These are phyloP conservation scores for Gasterosteus nipponicus DNA, from an alignment of 2,113 vertebrate genomes.

Conservation along the genomic window DNA sequence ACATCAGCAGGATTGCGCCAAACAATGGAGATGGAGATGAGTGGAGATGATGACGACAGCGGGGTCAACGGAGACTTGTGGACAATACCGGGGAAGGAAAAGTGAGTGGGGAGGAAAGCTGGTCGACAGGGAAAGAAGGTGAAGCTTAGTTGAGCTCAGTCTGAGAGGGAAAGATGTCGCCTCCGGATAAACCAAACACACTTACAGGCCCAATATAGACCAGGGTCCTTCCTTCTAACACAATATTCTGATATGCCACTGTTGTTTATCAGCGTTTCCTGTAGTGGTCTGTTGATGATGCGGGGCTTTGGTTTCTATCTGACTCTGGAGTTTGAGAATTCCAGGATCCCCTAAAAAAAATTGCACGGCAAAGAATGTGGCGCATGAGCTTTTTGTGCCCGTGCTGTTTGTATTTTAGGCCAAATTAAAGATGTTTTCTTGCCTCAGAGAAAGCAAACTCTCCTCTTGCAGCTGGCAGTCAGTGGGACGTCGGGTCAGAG, in stretches of 20 bases:
- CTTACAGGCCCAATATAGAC: constrained; percentile 37
- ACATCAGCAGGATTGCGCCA: constrained; percentile 45
- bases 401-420: background rate
- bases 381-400: background rate
- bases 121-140: constrained; percentile 13
- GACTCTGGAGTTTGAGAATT: background rate
- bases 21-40: constrained; percentile 64
- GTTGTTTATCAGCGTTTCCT: constrained; percentile 44
- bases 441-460: background rate
- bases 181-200: constrained; percentile 51
- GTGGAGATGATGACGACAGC: constrained; percentile 53
- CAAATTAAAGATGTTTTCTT: background rate
- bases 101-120: constrained; percentile 30
- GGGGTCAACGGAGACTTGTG: constrained; percentile 35
- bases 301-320: background rate
- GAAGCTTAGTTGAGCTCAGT: constrained; percentile 11
- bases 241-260: constrained; percentile 22
- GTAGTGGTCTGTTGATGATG: constrained; percentile 23
- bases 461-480: background rate
- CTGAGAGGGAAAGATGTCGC: constrained; percentile 45
- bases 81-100: constrained; percentile 23
- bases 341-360: background rate
- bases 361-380: background rate
- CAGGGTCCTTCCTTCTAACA: constrained; percentile 45
- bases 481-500: background rate